Conservation (phyloP, 2,113 vertebrate species). For the Sander lucioperca region DNA sequence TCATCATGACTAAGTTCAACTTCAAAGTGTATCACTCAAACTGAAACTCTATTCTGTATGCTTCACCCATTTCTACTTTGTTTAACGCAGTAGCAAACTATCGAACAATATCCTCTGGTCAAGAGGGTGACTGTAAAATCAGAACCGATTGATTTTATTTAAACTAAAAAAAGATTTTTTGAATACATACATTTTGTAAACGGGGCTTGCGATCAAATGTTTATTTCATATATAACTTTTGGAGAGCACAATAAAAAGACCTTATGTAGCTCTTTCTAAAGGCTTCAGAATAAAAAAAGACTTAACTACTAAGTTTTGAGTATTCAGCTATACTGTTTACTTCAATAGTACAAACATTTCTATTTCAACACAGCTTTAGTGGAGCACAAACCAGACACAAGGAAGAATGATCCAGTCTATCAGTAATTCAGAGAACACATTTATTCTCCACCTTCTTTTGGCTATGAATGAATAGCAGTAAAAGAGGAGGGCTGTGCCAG, state of each 20-base stretch:
- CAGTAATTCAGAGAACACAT: conserved; percentile 62
- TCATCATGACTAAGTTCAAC: not conserved
- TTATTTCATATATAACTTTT: not conserved
- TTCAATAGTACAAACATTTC: conserved; percentile 31
- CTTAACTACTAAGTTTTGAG: not conserved
- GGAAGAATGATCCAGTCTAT: conserved; percentile 52
- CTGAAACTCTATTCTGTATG: not conserved
- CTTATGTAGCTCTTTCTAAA: not conserved
- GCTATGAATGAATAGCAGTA: conserved; percentile 75
- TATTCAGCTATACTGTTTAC: conserved; percentile 6
- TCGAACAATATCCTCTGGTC: not conserved
- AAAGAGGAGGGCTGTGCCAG: conserved; percentile 49
- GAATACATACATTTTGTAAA: not conserved
- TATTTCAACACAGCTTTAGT: conserved; percentile 51
- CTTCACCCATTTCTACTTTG: conserved; percentile 31
- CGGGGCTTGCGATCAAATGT: not conserved
- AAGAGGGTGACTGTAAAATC: not conserved
- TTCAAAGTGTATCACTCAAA: conserved; percentile 38
- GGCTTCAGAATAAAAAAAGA: not conserved
- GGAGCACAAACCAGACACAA: conserved; percentile 53
- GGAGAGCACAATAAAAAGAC: not conserved
- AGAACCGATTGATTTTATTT: not conserved
- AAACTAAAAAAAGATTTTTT: not conserved
- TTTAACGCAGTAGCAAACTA: not conserved
- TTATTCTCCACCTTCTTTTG: conserved; percentile 66